These are phyloP conservation scores for Corythaeola cristata DNA, from an alignment of 2,113 vertebrate genomes.

Conservation along the genomic window DNA sequence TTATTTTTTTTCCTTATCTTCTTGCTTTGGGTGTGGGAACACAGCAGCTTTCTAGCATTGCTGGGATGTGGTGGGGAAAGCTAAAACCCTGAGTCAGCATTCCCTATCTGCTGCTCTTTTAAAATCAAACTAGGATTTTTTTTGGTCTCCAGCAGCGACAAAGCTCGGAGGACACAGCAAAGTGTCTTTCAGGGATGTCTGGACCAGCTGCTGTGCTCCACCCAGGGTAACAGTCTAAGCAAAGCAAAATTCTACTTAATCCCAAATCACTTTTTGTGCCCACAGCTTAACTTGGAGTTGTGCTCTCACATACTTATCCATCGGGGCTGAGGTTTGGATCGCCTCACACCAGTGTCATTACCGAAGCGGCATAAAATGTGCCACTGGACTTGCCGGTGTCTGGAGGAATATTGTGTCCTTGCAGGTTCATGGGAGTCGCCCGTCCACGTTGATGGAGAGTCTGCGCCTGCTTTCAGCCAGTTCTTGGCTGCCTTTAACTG, in stretches of 20 bases:
- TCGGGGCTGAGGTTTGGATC: not conserved
- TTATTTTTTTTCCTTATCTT: not conserved
- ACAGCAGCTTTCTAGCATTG: not conserved
- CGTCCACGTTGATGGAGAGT: constrained; percentile 24
- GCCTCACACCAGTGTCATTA: not conserved
- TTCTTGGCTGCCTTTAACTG: not conserved
- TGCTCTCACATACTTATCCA: not conserved
- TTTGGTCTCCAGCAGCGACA: not conserved
- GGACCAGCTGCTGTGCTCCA: constrained; percentile 34
- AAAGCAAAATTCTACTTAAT: constrained; percentile 1
- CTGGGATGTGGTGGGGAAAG: not conserved
- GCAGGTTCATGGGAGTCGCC: not conserved
- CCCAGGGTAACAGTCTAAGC: constrained; percentile 32
- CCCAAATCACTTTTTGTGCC: constrained; percentile 12
- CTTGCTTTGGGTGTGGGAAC: not conserved
- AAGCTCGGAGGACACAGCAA: not conserved
- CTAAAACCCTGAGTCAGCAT: constrained; percentile 15
- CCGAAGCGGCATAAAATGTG: not conserved
- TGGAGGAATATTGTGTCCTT: not conserved
- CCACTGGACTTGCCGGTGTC: rapidly evolving
- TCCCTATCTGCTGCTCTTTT: not conserved
- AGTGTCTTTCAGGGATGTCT: constrained; percentile 35
- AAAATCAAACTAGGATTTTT: not conserved
- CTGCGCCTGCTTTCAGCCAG: not conserved
- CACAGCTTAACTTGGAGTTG: not conserved